Evolutionary conservation across 2,888 invertebrate species (phyloP).

Genomic region (Acanthosepion lycidas): DNA sequence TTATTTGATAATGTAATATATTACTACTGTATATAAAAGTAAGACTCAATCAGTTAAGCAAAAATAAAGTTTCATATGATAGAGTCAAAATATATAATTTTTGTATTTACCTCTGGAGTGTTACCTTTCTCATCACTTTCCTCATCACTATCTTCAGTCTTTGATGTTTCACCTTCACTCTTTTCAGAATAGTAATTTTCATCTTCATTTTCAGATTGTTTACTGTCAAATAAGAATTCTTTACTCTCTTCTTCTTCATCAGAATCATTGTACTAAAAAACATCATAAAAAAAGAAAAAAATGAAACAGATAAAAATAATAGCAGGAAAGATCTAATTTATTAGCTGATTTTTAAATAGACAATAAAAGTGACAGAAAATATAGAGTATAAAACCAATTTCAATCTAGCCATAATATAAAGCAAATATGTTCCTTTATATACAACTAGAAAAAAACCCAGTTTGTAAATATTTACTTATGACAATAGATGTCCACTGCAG

Average conservation of each 20-base stretch:
- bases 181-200: slow-evolving; percentile 1
- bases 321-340: background rate
- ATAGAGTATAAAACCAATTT: no score
- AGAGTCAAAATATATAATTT: no score
- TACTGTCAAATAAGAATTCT: background rate
- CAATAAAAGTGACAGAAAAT: background rate
- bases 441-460: no score
- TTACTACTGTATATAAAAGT: no score
- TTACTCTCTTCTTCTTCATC: background rate
- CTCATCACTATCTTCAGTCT: slow-evolving; percentile 38
- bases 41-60: no score
- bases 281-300: background rate
- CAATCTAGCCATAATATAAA: no score
- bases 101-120: slow-evolving; percentile 33
- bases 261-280: background rate
- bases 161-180: slow-evolving; percentile 33
- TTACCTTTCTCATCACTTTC: slow-evolving; percentile 39
- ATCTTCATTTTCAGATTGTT: slow-evolving; percentile 36
- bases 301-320: background rate
- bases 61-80: no score
- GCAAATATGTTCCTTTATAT: no score
- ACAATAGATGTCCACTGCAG: no score
- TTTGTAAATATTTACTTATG: no score
- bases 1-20: no score
- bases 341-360: background rate